Base-by-base conservation (phyloP, 2,888 invertebrate species). In the Parapristionchus giblindavisi region DNA sequence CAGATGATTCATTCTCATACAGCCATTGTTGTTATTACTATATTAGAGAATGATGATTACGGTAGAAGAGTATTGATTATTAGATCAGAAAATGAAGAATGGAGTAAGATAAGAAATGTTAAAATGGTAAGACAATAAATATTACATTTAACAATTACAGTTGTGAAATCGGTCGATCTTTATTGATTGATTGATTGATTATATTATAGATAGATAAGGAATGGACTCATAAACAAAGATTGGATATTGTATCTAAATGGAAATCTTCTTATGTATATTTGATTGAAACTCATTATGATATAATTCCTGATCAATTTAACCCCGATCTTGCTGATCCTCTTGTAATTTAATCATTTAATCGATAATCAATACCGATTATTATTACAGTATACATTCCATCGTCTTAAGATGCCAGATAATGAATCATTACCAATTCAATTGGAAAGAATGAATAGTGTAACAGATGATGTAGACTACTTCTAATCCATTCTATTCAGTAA, bases 51-150 rank as follows among this genome's bases (percentile, higher is more conserved):
- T 40, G 14, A 3, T 36, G 60, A 63, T 3, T 63, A 27, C 40
- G 63, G 63, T 40, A 63, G 63, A 27, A 38, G 63, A 63, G 40
- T 63, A 2, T 38, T 40, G 1, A 11, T 63, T 27, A 11, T 63
- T 14, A 38, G 63, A 27, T n/a, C 63, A 8, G 11, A 24, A 14
- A 8, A 40, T 63, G 27, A 38, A 11, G 3, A 21, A 40, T 63
- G 63, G 63, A 27, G 43, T 1, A 24, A 21, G 40, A 27, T 63
- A 17, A 14, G 34, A n/a, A 11, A 40, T 21, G 11, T 63, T 3
- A 40, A 24, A 27, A 3, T 63, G 40, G 63, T 63, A 27, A 58
- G 58, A 34, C 58, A 32, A 0, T 63, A n/a, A n/a, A n/a, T n/a
- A n/a, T n/a, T n/a, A n/a, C 17, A 24, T 17, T 43, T 8, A 43